Evolutionary conservation across 2,797 vertebrate genomes (phyloP), one percentile per base, ranked within the genome.

Genomic region (Typhlichthys subterraneus): DNA sequence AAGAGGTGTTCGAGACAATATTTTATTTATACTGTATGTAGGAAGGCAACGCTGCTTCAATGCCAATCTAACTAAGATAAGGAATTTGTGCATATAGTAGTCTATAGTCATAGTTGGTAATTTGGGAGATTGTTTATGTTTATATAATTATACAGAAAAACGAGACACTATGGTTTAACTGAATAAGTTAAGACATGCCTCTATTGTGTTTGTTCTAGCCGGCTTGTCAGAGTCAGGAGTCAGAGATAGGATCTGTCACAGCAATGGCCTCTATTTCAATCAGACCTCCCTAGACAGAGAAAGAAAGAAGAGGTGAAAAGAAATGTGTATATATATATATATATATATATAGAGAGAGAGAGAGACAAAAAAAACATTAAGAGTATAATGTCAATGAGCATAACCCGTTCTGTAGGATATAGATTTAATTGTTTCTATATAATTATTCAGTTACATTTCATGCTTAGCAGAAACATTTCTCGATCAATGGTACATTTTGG

Each of bases 261-360:
- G 94, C 96, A 7, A 99, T 42, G 0, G 95, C 97, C 90, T 99
- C 96, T 1, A 98, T 98, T 80, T 99, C 96, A 78, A 99, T 92
- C 75, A 87, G 88, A 10, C 92, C 94, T 53, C 93, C 95, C 97
- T 99, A 61, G 57, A 19, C 53, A 73, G 45, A 59, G n/a, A 47
- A 47, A 59, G 42, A 31, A 8, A 33, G 13, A 45, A n/a, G 11
- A 12, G 45, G 6, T n/a, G 47, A 49, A 23, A 49, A 46, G 1
- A 29, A 47, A 45, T 2, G 3, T 1, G 6, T n/a, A 15, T 13
- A 13, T n/a, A n/a, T n/a, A n/a, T n/a, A n/a, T n/a, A n/a, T n/a
- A n/a, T n/a, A n/a, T n/a, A n/a, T n/a, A 19, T 19, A 19, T 19
- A 19, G 1, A 19, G 1, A 50, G 11, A 53, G 31, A 52, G 29